phyloP scores from a whole-genome alignment of 1,140 invertebrate genomes.

The Drosophila malerkotliana region DNA sequence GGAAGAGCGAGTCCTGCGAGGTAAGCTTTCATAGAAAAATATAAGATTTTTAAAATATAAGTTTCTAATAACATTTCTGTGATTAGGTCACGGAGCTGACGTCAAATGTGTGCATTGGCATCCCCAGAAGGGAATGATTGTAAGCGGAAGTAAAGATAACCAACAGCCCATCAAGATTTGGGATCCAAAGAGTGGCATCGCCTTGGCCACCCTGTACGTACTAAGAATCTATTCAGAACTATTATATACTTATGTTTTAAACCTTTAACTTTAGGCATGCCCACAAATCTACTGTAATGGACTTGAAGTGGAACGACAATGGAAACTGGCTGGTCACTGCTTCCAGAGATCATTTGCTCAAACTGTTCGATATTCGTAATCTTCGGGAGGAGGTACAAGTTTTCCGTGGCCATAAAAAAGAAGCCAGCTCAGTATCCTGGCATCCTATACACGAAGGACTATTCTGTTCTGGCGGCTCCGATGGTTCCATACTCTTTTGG shows the following conservation, averaged over 20 bases:
- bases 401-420: slow-evolving; percentile 99
- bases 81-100: slow-evolving; percentile 97
- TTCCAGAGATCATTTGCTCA: slow-evolving; percentile 98
- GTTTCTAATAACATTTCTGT: neutral
- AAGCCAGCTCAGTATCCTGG: slow-evolving; percentile 98
- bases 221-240: neutral
- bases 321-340: slow-evolving; percentile 99
- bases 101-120: slow-evolving; percentile 99
- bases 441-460: slow-evolving; percentile 98
- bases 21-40: slow-evolving; percentile 85
- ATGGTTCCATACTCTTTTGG: slow-evolving; percentile 99
- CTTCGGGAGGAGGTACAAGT: slow-evolving; percentile 96
- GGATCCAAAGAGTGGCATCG: slow-evolving; percentile 98
- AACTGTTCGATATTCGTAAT: slow-evolving; percentile 99
- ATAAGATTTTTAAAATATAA: neutral
- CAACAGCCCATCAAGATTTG: slow-evolving; percentile 99
- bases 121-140: slow-evolving; percentile 97
- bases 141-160: slow-evolving; percentile 99
- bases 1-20: slow-evolving; percentile 97
- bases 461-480: slow-evolving; percentile 98
- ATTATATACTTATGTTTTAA: neutral
- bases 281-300: slow-evolving; percentile 99
- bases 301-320: slow-evolving; percentile 99
- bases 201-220: slow-evolving; percentile 91
- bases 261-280: slow-evolving; percentile 90